Conservation (phyloP, 1,140 invertebrate genomes). For the Drosophila miranda region DNA sequence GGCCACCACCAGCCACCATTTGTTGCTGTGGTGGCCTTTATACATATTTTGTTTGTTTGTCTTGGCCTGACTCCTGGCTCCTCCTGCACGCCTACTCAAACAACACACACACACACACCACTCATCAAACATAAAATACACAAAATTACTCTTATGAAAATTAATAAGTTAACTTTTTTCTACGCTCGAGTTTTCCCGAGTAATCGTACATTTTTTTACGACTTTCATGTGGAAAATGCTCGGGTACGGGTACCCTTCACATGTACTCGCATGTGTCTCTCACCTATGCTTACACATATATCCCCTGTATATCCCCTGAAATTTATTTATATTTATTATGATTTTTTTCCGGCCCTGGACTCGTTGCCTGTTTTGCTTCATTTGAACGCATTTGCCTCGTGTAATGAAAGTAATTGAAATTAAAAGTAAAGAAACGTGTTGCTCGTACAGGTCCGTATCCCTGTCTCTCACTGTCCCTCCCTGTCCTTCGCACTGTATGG, state of each 20-base stretch:
- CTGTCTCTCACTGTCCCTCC: no score
- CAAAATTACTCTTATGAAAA: constrained; percentile 82
- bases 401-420: constrained; percentile 81
- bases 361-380: constrained; percentile 58
- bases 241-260: constrained; percentile 6
- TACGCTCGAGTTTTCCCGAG: constrained; percentile 51
- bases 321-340: constrained; percentile 31
- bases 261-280: background rate
- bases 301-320: constrained; percentile 26
- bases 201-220: constrained; percentile 32
- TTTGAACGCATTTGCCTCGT: constrained; percentile 71
- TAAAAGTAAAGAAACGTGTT: constrained; percentile 81
- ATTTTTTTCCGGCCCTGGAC: constrained; percentile 26
- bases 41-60: constrained; percentile 46
- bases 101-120: constrained; percentile 21
- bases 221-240: constrained; percentile 37
- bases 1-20: constrained; percentile 63
- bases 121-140: constrained; percentile 68
- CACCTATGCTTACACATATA: constrained; percentile 2
- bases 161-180: constrained; percentile 81
- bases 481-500: constrained; percentile 13
- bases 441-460: constrained; percentile 35
- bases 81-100: constrained; percentile 1
- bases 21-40: constrained; percentile 50
- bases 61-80: constrained; percentile 22